Conservation (phyloP, 2,888 invertebrate species). For the Molorchus minor region DNA sequence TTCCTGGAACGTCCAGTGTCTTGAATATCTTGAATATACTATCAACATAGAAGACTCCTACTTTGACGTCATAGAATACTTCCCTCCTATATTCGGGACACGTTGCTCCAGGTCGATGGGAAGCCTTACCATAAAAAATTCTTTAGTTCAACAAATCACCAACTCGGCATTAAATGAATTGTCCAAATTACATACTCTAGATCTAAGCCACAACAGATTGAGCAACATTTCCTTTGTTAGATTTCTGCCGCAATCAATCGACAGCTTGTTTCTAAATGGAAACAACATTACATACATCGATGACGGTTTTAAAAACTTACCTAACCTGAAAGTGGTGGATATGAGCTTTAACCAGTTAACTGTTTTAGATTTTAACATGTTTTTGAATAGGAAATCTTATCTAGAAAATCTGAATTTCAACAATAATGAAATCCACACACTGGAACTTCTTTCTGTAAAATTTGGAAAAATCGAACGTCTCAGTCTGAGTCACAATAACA, state of each 20-base stretch:
- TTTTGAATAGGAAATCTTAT: not conserved
- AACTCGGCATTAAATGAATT: slow-evolving; percentile 21
- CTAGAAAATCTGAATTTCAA: slow-evolving; percentile 13
- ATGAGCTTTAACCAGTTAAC: slow-evolving; percentile 25
- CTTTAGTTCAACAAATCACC: slow-evolving; percentile 16
- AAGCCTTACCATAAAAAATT: slow-evolving; percentile 17
- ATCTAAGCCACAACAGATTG: slow-evolving; percentile 20
- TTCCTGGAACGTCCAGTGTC: not conserved
- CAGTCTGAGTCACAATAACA: slow-evolving; percentile 24
- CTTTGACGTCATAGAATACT: slow-evolving; percentile 4
- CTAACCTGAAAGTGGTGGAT: not conserved
- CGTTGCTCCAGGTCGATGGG: not conserved
- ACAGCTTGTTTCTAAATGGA: slow-evolving; percentile 10
- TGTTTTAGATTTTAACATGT: slow-evolving; percentile 22
- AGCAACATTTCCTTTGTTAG: slow-evolving; percentile 18
- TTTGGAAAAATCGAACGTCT: slow-evolving; percentile 5
- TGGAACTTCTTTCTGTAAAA: not conserved
- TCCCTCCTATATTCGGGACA: slow-evolving; percentile 1
- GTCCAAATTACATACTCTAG: not conserved
- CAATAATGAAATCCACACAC: slow-evolving; percentile 11
- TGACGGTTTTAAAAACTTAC: slow-evolving; percentile 9
- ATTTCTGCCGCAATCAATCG: not conserved
- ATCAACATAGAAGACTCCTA: slow-evolving; percentile 10
- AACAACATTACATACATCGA: slow-evolving; percentile 23
- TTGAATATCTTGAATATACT: not conserved